A percentile compares a stretch with the other conserved stretches of the same genome.
phyloP scores from a whole-genome alignment of 2,888 invertebrate genomes.

The Mimas tiliae region DNA sequence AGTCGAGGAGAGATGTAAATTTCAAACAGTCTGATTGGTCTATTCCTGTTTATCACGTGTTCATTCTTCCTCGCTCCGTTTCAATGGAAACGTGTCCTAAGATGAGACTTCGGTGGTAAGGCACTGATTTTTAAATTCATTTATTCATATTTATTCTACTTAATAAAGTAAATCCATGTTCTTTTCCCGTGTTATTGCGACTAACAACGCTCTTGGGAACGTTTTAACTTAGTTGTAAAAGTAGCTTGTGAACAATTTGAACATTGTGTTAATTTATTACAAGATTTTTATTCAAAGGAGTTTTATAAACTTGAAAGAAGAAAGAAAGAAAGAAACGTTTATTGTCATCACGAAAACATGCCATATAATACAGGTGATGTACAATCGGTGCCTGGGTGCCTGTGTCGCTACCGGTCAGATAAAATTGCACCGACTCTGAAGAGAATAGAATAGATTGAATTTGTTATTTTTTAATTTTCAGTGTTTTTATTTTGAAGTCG shows the following conservation, averaged over 20 bases:
- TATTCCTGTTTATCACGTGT: too few species aligned
- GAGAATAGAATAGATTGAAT: too few species aligned
- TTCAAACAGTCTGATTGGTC: too few species aligned
- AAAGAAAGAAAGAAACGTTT: too few species aligned
- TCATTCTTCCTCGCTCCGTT: neutral
- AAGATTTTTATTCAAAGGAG: neutral
- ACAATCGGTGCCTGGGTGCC: too few species aligned
- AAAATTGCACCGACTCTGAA: too few species aligned
- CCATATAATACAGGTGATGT: too few species aligned
- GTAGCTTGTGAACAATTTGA: neutral
- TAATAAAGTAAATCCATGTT: neutral
- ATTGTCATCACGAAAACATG: too few species aligned
- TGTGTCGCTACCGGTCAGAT: too few species aligned
- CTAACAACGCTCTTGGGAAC: neutral
- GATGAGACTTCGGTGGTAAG: neutral
- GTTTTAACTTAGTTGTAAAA: neutral
- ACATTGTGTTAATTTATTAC: neutral
- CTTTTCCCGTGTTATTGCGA: neutral
- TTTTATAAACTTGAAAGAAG: neutral
- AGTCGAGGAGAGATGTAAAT: too few species aligned
- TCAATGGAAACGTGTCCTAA: neutral
- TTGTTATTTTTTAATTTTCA: too few species aligned
- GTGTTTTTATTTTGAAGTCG: too few species aligned
- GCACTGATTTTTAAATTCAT: neutral
- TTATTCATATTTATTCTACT: constrained; percentile 9